Evolutionary conservation across 2,113 vertebrate genomes (phyloP).

Genomic region (Ptilorrhoa leucosticta): DNA sequence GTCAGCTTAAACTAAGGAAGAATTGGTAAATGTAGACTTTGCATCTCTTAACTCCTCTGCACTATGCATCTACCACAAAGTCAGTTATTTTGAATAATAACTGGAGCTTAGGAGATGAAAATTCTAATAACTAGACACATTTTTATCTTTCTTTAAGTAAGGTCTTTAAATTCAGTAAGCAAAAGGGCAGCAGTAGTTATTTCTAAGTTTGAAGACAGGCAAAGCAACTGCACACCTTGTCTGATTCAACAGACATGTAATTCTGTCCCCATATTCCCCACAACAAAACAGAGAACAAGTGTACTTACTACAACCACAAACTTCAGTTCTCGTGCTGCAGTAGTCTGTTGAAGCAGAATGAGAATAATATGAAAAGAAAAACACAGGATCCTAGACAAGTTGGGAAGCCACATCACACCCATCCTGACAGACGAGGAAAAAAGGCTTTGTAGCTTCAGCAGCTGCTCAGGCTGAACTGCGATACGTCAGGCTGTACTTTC

Average conservation of each 20-base stretch:
- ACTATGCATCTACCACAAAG: neutral
- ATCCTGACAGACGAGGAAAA: slow-evolving; percentile 5
- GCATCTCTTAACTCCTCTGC: neutral
- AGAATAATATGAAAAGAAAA: slow-evolving; percentile 2
- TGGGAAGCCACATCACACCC: neutral
- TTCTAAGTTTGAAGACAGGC: neutral
- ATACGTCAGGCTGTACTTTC: neutral
- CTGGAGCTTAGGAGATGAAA: neutral
- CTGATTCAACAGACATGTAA: neutral
- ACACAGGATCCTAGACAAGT: neutral
- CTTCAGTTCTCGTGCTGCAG: slow-evolving; percentile 63
- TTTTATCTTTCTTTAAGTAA: neutral
- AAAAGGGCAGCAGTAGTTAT: neutral
- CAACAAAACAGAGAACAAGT: neutral
- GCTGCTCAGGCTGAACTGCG: neutral
- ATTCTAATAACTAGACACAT: neutral
- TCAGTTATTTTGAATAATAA: neutral
- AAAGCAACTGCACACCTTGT: neutral
- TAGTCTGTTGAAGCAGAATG: neutral
- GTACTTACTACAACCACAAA: slow-evolving; percentile 69
- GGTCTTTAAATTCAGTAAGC: neutral
- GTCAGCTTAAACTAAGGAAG: neutral
- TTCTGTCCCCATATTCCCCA: neutral
- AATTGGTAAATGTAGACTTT: neutral
- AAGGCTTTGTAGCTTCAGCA: neutral